These are phyloP conservation scores for Coluber constrictor DNA, from an alignment of 2,797 vertebrate species.

Conservation along the genomic window DNA sequence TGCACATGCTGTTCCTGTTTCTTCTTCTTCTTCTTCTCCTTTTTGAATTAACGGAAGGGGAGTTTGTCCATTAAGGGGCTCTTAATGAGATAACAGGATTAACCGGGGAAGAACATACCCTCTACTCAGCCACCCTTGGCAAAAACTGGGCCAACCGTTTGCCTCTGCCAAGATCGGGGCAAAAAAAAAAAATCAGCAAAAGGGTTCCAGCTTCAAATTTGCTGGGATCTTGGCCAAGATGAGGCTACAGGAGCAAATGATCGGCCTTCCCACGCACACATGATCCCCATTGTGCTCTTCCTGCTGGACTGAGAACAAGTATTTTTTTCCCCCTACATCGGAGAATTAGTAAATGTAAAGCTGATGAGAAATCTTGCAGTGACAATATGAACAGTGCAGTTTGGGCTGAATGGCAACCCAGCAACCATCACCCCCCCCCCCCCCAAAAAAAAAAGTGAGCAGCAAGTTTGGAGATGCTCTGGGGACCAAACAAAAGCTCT, in stretches of 20 bases:
- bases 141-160: background rate
- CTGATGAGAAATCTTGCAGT: background rate
- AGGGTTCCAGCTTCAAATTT: background rate
- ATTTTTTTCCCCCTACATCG: background rate
- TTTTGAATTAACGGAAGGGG: conserved; percentile 13
- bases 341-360: background rate
- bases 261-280: background rate
- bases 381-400: background rate
- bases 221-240: conserved; percentile 17
- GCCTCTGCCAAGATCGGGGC: conserved; percentile 2
- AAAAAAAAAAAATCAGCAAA: background rate
- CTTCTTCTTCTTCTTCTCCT: background rate
- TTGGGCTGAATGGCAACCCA: background rate
- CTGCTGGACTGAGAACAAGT: background rate
- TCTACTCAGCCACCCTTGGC: background rate
- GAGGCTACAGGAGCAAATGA: background rate
- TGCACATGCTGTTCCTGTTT: background rate
- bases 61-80: conserved; percentile 33
- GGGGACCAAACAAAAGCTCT: background rate
- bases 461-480: background rate
- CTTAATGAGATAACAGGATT: conserved; percentile 41
- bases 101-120: background rate
- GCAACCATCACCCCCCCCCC: background rate
- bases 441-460: background rate
- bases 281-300: background rate